phyloP scores from a whole-genome alignment of 1,140 invertebrate genomes.

The Spodoptera frugiperda region DNA sequence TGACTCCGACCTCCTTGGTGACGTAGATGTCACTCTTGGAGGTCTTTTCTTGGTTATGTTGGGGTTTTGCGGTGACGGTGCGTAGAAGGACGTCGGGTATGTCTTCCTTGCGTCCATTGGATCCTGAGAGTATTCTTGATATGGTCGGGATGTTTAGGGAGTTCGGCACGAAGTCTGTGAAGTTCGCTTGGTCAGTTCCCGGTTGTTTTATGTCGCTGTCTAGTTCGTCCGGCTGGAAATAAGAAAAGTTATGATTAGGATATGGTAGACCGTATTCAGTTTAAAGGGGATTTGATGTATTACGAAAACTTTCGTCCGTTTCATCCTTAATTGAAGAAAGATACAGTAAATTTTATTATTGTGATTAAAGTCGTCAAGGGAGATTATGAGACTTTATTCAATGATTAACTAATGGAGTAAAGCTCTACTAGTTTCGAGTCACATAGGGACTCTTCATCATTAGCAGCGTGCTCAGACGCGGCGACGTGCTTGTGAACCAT shows the following conservation, averaged over 20 bases:
- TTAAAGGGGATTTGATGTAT: background rate
- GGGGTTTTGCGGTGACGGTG: conserved; percentile 89
- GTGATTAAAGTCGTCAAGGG: too few relatives aligned
- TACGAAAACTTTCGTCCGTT: too few relatives aligned
- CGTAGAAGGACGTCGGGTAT: conserved; percentile 91
- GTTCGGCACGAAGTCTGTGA: conserved; percentile 89
- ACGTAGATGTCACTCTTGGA: conserved; percentile 77
- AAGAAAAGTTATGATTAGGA: conserved; percentile 31
- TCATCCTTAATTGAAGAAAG: too few relatives aligned
- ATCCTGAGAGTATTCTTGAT: conserved; percentile 92
- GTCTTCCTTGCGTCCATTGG: conserved; percentile 92
- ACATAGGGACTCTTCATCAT: too few relatives aligned
- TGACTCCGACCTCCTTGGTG: conserved; percentile 79
- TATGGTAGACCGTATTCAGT: background rate
- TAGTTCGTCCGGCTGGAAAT: conserved; percentile 84
- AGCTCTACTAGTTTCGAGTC: too few relatives aligned
- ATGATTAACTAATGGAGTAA: too few relatives aligned
- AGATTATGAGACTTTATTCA: too few relatives aligned
- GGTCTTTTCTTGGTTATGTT: conserved; percentile 79
- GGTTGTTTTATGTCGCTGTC: conserved; percentile 75
- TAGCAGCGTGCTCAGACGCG: too few relatives aligned
- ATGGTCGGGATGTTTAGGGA: conserved; percentile 90
- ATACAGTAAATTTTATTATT: too few relatives aligned
- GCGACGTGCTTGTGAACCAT: too few relatives aligned
- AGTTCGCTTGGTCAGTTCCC: conserved; percentile 84